Evolutionary conservation across 1,140 invertebrate species (phyloP).

Genomic region (Leguminivora glycinivorella): DNA sequence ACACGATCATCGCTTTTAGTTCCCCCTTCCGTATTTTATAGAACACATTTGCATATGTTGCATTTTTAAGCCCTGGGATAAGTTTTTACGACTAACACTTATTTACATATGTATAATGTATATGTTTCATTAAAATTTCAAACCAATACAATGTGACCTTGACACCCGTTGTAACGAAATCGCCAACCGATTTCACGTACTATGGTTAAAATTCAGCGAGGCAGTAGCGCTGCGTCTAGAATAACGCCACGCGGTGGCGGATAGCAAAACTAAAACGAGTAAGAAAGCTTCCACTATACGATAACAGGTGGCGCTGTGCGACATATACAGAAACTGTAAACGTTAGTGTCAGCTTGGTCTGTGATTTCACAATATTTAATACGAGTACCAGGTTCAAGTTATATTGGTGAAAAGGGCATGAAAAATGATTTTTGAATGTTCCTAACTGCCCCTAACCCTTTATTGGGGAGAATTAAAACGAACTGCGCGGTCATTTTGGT

Average conservation of each 20-base stretch:
- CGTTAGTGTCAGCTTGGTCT: neutral
- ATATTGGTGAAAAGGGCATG: neutral
- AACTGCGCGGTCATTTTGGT: conserved; percentile 39
- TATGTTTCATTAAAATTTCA: no score
- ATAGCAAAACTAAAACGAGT: conserved; percentile 38
- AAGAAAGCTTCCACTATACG: conserved; percentile 39
- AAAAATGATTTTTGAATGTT: neutral
- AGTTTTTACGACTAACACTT: no score
- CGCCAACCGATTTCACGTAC: no score
- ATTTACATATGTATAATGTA: no score
- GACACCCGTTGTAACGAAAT: no score
- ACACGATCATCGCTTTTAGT: no score
- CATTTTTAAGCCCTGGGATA: no score
- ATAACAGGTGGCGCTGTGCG: conserved; percentile 56
- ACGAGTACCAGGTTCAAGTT: neutral
- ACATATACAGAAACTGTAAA: neutral
- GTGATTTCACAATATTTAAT: neutral
- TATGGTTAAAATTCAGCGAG: no score
- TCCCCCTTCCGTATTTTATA: no score
- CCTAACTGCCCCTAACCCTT: conserved; percentile 36
- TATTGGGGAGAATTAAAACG: conserved; percentile 46
- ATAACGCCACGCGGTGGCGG: conserved; percentile 35
- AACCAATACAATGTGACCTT: no score
- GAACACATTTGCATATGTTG: no score
- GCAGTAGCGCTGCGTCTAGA: neutral